Evolutionary conservation across 2,888 invertebrate genomes (phyloP), one percentile per base, ranked within the genome.

Genomic region (Drosophila austrosaltans): DNA sequence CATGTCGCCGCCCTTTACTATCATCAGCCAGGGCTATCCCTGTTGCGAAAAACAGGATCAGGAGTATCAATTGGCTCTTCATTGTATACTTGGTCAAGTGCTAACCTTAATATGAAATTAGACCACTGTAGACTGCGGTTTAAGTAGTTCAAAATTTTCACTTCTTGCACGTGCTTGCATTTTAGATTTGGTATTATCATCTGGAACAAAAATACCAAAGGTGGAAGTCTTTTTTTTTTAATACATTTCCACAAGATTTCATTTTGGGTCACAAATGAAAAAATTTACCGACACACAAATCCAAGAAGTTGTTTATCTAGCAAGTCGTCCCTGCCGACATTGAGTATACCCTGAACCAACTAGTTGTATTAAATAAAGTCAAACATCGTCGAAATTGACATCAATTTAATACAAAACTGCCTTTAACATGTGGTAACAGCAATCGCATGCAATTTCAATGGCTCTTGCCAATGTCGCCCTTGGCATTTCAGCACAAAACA

Each of bases 71-170:
- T 58, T 58, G 65, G 25, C 20, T 63, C 54, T 58, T 72, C 83
- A 88, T 88, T 57, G 53, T 48, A 20, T 3, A 10, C 25, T 68
- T 22, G 16, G 53, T 54, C 61, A 59, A 69, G 44, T 57, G 59
- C 57, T 44, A 7, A 42, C 6, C 20, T 54, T 53, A n/a, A 42
- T 79, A 80, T 82, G 70, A 12, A 10, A 53, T 22, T 57, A 28
- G 25, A 4, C 53, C 36, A 28, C 16, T 40, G 7, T 25, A 16
- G 62, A 54, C 53, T 36, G 25, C 16, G 36, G 48, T 44, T 87
- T 83, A 83, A 76, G 59, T 83, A 83, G 70, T 20, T 42, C 12
- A 8, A 30, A 16, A 2, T 39, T 7, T 3, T 57, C 6, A 12
- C 22, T 22, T 12, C 22, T 12, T 20, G 22, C 36, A 57, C 39